Percentiles rank a stretch among this genome's conserved stretches.
Conservation (phyloP, 2,888 invertebrate genomes). For the Leistus spinibarbis region DNA sequence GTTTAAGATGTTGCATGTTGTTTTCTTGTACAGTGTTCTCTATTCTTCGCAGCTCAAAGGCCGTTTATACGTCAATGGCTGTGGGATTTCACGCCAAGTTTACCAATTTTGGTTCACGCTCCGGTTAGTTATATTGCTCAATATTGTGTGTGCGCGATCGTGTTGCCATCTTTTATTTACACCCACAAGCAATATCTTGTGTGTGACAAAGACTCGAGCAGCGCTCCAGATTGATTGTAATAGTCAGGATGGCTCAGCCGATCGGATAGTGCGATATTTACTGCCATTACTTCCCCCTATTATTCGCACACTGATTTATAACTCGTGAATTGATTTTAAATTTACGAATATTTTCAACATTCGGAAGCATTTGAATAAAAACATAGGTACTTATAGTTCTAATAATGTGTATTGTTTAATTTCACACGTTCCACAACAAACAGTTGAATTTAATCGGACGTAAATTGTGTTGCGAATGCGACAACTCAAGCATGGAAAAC, state of each 20-base stretch:
- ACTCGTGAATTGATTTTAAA: too few relatives aligned
- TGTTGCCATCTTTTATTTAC: conserved; percentile 43
- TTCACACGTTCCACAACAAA: too few relatives aligned
- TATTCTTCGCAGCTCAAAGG: conserved; percentile 22
- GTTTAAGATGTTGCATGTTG: background rate
- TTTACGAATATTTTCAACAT: too few relatives aligned
- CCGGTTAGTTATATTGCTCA: conserved; percentile 42
- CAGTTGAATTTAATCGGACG: too few relatives aligned
- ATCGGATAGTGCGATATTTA: too few relatives aligned
- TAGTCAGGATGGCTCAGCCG: conserved; percentile 28
- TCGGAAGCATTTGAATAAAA: too few relatives aligned
- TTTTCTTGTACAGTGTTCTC: background rate
- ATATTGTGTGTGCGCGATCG: conserved; percentile 28
- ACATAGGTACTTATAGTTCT: too few relatives aligned
- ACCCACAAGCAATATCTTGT: conserved; percentile 21
- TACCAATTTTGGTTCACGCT: conserved; percentile 37
- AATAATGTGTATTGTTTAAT: too few relatives aligned
- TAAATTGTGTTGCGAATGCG: too few relatives aligned
- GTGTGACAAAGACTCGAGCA: background rate
- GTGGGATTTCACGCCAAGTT: conserved; percentile 34
- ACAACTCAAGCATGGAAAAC: too few relatives aligned
- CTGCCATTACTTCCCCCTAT: too few relatives aligned
- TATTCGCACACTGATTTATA: too few relatives aligned
- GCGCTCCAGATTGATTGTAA: conserved; percentile 24
- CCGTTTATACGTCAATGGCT: conserved; percentile 33